Evolutionary conservation across 2,888 invertebrate species (phyloP).

Genomic region (Drosophila histrio): DNA sequence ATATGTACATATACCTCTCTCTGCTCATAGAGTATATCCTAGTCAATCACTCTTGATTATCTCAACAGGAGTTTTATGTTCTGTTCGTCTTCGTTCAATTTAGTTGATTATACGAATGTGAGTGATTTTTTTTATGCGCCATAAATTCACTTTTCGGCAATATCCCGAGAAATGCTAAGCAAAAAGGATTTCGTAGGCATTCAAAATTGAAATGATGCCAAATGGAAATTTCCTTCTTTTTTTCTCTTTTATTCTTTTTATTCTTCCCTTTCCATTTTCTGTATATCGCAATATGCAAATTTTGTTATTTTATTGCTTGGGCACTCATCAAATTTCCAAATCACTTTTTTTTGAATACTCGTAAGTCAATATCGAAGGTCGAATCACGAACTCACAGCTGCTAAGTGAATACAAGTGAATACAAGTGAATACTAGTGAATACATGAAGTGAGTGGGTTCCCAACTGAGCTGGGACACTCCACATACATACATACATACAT

Average conservation of each 20-base stretch:
- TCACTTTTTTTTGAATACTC: conserved; percentile 60
- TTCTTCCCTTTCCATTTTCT: background rate
- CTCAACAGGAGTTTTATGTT: background rate
- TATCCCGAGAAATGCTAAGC: background rate
- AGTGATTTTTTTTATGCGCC: conserved; percentile 16
- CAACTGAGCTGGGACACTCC: conserved; percentile 1
- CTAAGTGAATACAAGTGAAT: conserved; percentile 32
- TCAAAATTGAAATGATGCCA: conserved; percentile 17
- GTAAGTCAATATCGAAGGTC: conserved; percentile 60
- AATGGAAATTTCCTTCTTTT: conserved; percentile 18
- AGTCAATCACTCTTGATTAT: background rate
- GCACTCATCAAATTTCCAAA: conserved; percentile 65
- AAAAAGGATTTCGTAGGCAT: conserved; percentile 1
- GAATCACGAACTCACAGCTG: background rate
- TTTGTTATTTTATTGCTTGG: conserved; percentile 52
- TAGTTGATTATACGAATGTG: conserved; percentile 15
- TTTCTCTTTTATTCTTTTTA: background rate
- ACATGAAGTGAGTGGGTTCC: background rate
- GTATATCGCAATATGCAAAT: conserved; percentile 40
- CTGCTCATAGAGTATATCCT: background rate
- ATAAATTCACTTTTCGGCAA: conserved; percentile 26
- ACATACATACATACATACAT: conserved; percentile 5
- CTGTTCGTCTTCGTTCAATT: background rate
- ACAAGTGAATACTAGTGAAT: background rate
- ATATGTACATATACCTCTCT: too few relatives aligned